phyloP scores from a whole-genome alignment of 2,888 invertebrate genomes.

The Balanococcus diminutus region DNA sequence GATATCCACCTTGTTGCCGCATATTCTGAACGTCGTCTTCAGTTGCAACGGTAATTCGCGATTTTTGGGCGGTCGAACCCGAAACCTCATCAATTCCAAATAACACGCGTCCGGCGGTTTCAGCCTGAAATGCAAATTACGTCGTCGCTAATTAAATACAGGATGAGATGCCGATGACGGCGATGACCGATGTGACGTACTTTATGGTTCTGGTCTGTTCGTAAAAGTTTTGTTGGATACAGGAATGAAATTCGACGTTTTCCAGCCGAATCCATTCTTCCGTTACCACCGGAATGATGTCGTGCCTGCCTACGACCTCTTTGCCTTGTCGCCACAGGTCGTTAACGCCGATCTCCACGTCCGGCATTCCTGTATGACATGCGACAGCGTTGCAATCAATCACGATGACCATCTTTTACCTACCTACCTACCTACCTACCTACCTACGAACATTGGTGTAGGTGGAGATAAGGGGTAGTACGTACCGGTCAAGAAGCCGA shows the following conservation, averaged over 20 bases:
- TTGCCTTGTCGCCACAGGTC: conserved; percentile 97
- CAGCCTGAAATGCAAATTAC: conserved; percentile 68
- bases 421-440: too few species aligned
- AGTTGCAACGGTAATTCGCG: conserved; percentile 95
- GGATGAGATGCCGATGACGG: too few species aligned
- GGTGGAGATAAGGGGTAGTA: neutral
- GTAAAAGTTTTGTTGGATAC: conserved; percentile 90
- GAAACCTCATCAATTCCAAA: conserved; percentile 94
- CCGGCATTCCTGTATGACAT: conserved; percentile 78
- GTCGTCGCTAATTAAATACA: neutral
- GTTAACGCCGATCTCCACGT: conserved; percentile 95
- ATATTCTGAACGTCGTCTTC: conserved; percentile 86
- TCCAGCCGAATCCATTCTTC: conserved; percentile 99
- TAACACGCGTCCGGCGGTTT: conserved; percentile 97
- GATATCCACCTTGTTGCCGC: conserved; percentile 90
- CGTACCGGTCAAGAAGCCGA: conserved; percentile 89
- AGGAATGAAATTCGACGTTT: conserved; percentile 90
- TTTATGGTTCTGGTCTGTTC: conserved; percentile 82
- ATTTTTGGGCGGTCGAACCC: conserved; percentile 92
- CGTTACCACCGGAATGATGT: conserved; percentile 97
- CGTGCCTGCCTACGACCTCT: conserved; percentile 98
- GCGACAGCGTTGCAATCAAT: neutral
- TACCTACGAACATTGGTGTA: too few species aligned
- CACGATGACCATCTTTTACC: too few species aligned
- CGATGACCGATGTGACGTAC: too few species aligned